Percentiles rank a stretch among this genome's conserved stretches.
phyloP scores from a whole-genome alignment of 2,888 invertebrate species.

The Cryptocephalus primarius region DNA sequence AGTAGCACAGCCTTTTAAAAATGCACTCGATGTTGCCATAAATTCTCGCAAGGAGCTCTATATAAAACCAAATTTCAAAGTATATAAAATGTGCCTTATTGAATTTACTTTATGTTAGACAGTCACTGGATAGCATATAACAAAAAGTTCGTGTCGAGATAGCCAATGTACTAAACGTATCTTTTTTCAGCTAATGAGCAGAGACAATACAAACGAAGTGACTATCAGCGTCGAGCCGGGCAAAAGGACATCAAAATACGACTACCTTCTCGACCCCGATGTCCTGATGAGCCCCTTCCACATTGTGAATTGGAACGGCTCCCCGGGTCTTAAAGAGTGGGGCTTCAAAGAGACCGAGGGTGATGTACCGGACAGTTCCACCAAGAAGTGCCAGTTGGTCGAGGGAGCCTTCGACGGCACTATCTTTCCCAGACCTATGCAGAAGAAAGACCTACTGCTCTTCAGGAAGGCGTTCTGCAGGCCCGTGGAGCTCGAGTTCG shows the following conservation, averaged over 20 bases:
- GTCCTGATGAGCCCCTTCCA: conserved; percentile 39
- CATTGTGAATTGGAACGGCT: conserved; percentile 52
- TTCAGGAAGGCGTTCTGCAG: conserved; percentile 71
- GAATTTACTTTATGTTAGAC: too few species aligned
- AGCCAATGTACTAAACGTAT: too few species aligned
- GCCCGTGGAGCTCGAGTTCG: conserved; percentile 46
- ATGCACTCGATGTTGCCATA: too few species aligned
- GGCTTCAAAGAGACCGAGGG: conserved; percentile 40
- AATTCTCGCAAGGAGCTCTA: too few species aligned
- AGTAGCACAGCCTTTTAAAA: too few species aligned
- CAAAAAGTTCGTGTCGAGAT: too few species aligned
- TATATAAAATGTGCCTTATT: too few species aligned
- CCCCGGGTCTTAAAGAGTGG: conserved; percentile 57
- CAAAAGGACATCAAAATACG: conserved; percentile 13
- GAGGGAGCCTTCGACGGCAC: conserved; percentile 62
- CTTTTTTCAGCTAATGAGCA: conserved; percentile 43
- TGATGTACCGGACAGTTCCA: conserved; percentile 30
- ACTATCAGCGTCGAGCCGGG: conserved; percentile 40
- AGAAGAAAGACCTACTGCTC: conserved; percentile 45
- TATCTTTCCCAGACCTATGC: conserved; percentile 52
- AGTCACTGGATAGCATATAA: too few species aligned
- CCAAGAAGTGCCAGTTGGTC: conserved; percentile 52
- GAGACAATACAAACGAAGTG: conserved; percentile 49
- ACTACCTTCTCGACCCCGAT: conserved; percentile 19
- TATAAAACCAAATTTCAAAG: too few species aligned